phyloP scores from a whole-genome alignment of 2,888 invertebrate genomes.

The Agrilus biguttatus region DNA sequence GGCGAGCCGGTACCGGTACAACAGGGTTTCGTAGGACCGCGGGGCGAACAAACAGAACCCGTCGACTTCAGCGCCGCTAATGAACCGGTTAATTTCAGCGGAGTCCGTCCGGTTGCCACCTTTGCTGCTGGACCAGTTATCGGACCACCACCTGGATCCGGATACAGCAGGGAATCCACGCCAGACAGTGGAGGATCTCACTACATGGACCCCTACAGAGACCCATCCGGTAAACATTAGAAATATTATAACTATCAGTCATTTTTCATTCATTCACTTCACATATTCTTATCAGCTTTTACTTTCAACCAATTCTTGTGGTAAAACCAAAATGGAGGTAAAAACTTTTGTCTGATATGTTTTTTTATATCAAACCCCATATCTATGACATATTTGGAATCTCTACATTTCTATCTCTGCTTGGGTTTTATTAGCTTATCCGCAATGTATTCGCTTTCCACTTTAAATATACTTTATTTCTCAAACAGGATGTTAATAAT shows the following conservation, averaged over 20 bases:
- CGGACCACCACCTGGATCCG: constrained; percentile 41
- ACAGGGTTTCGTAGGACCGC: constrained; percentile 40
- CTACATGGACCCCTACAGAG: constrained; percentile 77
- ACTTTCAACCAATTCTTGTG: too few relatives aligned
- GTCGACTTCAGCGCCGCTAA: constrained; percentile 56
- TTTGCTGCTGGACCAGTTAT: constrained; percentile 24
- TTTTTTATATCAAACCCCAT: too few relatives aligned
- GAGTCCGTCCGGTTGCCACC: constrained; percentile 38
- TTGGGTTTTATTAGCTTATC: too few relatives aligned
- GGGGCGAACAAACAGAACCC: constrained; percentile 53
- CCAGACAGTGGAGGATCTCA: constrained; percentile 81
- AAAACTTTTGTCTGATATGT: too few relatives aligned
- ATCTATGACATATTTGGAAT: too few relatives aligned
- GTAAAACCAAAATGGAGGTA: too few relatives aligned
- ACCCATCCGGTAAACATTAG: constrained; percentile 55
- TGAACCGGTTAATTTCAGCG: constrained; percentile 48
- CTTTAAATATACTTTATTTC: too few relatives aligned
- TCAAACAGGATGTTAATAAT: too few relatives aligned
- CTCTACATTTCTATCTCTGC: too few relatives aligned
- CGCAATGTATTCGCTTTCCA: too few relatives aligned
- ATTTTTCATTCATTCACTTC: background rate
- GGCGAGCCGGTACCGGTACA: constrained; percentile 34
- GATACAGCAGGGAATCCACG: constrained; percentile 75
- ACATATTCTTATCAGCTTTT: too few relatives aligned
- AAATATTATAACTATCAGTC: too few relatives aligned